Conservation (phyloP, 1,140 invertebrate genomes). For the Drosophila pandora region DNA sequence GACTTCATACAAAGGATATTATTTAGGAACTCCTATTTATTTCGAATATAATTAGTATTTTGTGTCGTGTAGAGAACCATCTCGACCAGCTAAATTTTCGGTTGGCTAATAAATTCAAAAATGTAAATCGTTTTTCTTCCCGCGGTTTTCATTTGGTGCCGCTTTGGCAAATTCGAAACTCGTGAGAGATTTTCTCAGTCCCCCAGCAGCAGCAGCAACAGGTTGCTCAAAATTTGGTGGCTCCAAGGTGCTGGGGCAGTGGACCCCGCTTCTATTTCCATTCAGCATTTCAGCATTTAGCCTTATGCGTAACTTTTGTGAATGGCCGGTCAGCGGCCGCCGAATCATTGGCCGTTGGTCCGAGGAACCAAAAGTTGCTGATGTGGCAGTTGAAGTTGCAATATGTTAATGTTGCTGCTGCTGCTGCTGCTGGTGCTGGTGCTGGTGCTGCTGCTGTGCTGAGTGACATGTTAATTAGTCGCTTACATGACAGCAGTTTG, state of each 20-base stretch:
- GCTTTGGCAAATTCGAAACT: constrained; percentile 75
- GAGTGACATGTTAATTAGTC: constrained; percentile 83
- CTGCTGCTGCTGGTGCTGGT: constrained; percentile 19
- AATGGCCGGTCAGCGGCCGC: constrained; percentile 34
- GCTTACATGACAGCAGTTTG: constrained; percentile 81
- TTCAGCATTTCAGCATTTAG: constrained; percentile 57
- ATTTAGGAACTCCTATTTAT: too few species aligned
- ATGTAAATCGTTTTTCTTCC: constrained; percentile 67
- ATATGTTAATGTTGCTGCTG: constrained; percentile 5
- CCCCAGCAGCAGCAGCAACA: constrained; percentile 32
- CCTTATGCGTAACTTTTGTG: constrained; percentile 59
- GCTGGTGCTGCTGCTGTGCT: constrained; percentile 31
- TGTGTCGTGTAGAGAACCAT: constrained; percentile 12
- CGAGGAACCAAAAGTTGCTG: neutral
- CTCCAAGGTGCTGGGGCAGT: constrained; percentile 8
- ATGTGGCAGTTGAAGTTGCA: constrained; percentile 29
- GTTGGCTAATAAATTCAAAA: constrained; percentile 80
- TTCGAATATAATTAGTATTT: neutral
- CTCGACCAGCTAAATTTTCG: constrained; percentile 33
- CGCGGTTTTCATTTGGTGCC: constrained; percentile 40
- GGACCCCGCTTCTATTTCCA: constrained; percentile 53
- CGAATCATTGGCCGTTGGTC: neutral
- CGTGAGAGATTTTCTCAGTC: constrained; percentile 74
- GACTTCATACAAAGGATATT: too few species aligned
- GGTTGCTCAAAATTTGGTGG: constrained; percentile 24